phyloP scores from a whole-genome alignment of 2,797 vertebrate genomes.

The Pelodytes ibericus region DNA sequence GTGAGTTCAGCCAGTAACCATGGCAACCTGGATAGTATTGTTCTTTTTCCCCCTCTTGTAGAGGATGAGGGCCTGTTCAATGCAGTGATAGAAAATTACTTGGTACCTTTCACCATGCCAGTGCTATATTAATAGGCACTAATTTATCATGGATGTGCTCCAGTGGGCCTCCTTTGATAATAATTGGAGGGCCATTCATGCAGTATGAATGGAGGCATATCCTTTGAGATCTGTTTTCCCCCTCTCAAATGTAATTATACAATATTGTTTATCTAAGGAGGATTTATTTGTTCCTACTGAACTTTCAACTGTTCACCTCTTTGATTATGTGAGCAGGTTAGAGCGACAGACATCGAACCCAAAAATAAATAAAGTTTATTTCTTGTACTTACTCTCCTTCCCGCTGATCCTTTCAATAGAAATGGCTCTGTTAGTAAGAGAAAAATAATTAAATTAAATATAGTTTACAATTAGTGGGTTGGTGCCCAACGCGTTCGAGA shows the following conservation, averaged over 20 bases:
- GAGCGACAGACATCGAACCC: no score
- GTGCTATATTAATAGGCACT: conserved; percentile 23
- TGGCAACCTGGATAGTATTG: conserved; percentile 39
- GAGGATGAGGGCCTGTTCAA: conserved; percentile 14
- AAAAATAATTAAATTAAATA: no score
- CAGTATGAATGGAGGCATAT: conserved; percentile 33
- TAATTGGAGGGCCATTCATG: conserved; percentile 25
- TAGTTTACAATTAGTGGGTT: no score
- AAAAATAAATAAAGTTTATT: no score
- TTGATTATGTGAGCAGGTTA: no score
- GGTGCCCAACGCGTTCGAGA: no score
- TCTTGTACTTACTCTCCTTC: no score
- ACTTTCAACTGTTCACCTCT: no score
- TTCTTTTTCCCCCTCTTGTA: conserved; percentile 7
- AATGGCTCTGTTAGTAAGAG: no score
- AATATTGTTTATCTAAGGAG: background rate
- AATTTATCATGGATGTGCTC: conserved; percentile 37
- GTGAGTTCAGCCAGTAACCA: conserved; percentile 23
- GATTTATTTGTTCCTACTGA: no score
- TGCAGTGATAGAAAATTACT: background rate
- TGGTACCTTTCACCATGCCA: conserved; percentile 11
- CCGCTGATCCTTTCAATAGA: no score
- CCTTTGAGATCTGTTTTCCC: background rate
- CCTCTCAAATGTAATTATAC: conserved; percentile 4
- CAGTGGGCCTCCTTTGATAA: conserved; percentile 28